A percentile compares a stretch with the other conserved stretches of the same genome.
These are phyloP conservation scores for Reinhardtius hippoglossoides DNA, from an alignment of 2,113 vertebrate species.

Conservation along the genomic window DNA sequence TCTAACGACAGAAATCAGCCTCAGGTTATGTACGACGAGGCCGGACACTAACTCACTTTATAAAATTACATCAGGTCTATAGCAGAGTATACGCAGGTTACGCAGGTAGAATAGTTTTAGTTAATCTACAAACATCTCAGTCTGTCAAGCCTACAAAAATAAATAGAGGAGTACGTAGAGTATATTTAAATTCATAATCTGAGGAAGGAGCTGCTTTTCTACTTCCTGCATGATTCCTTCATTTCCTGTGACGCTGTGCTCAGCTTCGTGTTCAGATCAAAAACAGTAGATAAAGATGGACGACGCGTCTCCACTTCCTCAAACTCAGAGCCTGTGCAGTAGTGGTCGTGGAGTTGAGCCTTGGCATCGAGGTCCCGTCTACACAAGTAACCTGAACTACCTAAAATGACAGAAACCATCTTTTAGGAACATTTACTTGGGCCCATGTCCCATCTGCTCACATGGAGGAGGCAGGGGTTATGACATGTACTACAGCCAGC, in stretches of 20 bases:
- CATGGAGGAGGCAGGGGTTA: not conserved
- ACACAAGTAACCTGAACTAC: no score
- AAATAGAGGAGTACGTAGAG: slow-evolving; percentile 46
- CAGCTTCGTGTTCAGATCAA: not conserved
- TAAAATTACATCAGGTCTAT: slow-evolving; percentile 44
- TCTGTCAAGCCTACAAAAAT: slow-evolving; percentile 58
- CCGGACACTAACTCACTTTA: slow-evolving; percentile 30
- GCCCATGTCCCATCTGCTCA: not conserved
- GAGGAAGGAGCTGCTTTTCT: not conserved
- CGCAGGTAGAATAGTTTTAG: slow-evolving; percentile 23
- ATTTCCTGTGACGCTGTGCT: not conserved
- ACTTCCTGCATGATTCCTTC: slow-evolving; percentile 3
- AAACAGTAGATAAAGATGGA: not conserved
- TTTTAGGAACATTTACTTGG: no score
- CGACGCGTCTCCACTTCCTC: no score
- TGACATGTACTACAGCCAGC: not conserved
- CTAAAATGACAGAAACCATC: no score
- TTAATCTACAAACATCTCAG: slow-evolving; percentile 44
- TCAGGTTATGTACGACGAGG: not conserved
- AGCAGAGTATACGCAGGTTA: slow-evolving; percentile 26
- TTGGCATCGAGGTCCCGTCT: no score
- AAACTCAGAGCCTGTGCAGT: no score
- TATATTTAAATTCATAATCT: not conserved
- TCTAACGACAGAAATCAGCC: slow-evolving; percentile 18
- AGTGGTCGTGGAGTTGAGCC: no score